phyloP scores from a whole-genome alignment of 2,113 vertebrate species.

The Clarias magur region DNA sequence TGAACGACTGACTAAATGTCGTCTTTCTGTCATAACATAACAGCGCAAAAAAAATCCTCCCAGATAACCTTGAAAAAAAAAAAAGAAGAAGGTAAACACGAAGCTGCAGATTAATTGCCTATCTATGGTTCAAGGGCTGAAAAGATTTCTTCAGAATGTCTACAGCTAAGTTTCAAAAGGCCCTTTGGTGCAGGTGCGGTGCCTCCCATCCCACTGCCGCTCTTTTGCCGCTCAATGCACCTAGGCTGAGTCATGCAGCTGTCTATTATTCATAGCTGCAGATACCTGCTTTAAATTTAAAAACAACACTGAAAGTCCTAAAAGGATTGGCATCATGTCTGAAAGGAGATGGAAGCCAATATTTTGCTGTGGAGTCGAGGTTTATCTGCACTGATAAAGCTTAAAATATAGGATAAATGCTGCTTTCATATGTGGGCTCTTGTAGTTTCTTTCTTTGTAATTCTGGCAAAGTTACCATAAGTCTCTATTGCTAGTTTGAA shows the following conservation, averaged over 20 bases:
- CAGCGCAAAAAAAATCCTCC: constrained; percentile 6
- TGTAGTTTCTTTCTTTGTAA: background rate
- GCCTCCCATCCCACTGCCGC: constrained; percentile 35
- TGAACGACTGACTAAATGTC: constrained; percentile 23
- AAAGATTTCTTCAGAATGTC: constrained; percentile 33
- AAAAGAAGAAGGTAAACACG: background rate
- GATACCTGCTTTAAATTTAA: constrained; percentile 48
- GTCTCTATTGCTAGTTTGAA: background rate
- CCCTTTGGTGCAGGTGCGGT: constrained; percentile 17
- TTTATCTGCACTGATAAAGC: constrained; percentile 22
- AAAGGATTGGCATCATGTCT: constrained; percentile 16
- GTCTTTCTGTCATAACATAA: background rate
- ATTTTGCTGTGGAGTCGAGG: background rate
- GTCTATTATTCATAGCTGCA: constrained; percentile 53
- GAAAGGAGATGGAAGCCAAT: background rate
- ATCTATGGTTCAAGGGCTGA: constrained; percentile 45
- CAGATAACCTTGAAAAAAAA: background rate
- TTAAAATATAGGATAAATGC: constrained; percentile 4
- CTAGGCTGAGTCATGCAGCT: constrained; percentile 44
- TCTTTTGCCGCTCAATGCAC: constrained; percentile 39
- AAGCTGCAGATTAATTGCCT: constrained; percentile 36
- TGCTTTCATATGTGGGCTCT: constrained; percentile 4
- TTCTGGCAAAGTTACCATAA: background rate
- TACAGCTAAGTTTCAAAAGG: constrained; percentile 40
- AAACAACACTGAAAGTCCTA: constrained; percentile 26